Evolutionary conservation across 2,888 invertebrate species (phyloP).

Genomic region (Pseudococcus viburni): DNA sequence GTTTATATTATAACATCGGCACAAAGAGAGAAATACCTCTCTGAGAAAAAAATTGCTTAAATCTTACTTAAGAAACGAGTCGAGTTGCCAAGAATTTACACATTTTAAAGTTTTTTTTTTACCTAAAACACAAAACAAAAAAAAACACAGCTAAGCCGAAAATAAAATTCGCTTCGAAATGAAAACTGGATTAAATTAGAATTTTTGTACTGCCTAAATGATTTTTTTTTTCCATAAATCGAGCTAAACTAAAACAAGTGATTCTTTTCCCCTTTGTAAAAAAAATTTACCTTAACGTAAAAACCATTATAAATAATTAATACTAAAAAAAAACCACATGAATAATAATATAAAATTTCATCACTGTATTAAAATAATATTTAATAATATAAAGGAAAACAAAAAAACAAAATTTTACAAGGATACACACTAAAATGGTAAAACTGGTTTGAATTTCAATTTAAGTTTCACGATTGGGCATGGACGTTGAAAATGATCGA

Average conservation of each 20-base stretch:
- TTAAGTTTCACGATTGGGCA: not conserved
- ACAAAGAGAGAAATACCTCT: not conserved
- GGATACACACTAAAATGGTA: slow-evolving; percentile 36
- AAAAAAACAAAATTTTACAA: slow-evolving; percentile 37
- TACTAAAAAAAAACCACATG: not conserved
- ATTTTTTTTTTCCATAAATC: not conserved
- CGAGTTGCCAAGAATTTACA: slow-evolving; percentile 1
- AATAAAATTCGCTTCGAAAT: slow-evolving; percentile 5
- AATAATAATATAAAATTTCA: slow-evolving; percentile 42
- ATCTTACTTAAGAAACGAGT: not conserved
- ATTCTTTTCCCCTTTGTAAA: slow-evolving; percentile 27
- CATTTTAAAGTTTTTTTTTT: slow-evolving; percentile 6
- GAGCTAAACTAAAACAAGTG: slow-evolving; percentile 16
- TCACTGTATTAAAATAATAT: slow-evolving; percentile 43
- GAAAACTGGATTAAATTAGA: slow-evolving; percentile 20
- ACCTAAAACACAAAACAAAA: not conserved
- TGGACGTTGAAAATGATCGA: slow-evolving; percentile 36
- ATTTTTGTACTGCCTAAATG: slow-evolving; percentile 13
- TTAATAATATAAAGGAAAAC: slow-evolving; percentile 16
- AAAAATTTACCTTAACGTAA: slow-evolving; percentile 36
- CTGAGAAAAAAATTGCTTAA: slow-evolving; percentile 40
- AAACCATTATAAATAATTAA: slow-evolving; percentile 49
- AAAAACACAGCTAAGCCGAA: slow-evolving; percentile 14
- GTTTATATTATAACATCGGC: not conserved
- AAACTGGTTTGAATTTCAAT: slow-evolving; percentile 11